Evolutionary conservation across 2,888 invertebrate genomes (phyloP).

Genomic region (Octodonta nipae): DNA sequence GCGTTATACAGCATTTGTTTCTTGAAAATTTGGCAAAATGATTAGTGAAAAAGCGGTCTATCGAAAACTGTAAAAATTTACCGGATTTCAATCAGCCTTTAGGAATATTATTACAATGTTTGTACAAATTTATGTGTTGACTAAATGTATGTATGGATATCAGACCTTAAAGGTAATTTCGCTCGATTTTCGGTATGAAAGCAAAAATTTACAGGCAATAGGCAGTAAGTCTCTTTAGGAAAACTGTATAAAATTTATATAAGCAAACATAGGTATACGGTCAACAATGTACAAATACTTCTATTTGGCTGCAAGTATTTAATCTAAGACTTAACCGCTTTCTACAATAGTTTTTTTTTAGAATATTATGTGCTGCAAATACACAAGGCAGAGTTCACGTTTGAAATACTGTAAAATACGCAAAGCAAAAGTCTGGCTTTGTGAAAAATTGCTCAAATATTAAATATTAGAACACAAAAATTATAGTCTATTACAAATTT

Average conservation of each 20-base stretch:
- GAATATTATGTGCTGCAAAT: no score
- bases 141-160: constrained; percentile 20
- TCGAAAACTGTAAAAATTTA: constrained; percentile 17
- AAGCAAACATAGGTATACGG: constrained; percentile 34
- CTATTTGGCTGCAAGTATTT: constrained; percentile 21
- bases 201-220: constrained; percentile 14
- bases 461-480: no score
- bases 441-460: no score
- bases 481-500: no score
- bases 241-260: constrained; percentile 28
- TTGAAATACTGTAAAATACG: no score
- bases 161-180: no score
- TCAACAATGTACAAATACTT: constrained; percentile 34
- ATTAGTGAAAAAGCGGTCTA: constrained; percentile 27
- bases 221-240: constrained; percentile 16
- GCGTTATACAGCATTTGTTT: constrained; percentile 7
- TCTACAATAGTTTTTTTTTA: no score
- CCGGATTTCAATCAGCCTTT: constrained; percentile 17
- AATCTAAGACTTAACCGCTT: constrained; percentile 6
- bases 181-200: constrained; percentile 18
- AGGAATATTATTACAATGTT: constrained; percentile 17
- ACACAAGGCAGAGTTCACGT: no score
- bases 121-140: constrained; percentile 27
- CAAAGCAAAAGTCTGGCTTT: no score
- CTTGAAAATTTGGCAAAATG: constrained; percentile 27